These are phyloP conservation scores for Monopterus albus DNA, from an alignment of 2,113 vertebrate species.

Conservation along the genomic window DNA sequence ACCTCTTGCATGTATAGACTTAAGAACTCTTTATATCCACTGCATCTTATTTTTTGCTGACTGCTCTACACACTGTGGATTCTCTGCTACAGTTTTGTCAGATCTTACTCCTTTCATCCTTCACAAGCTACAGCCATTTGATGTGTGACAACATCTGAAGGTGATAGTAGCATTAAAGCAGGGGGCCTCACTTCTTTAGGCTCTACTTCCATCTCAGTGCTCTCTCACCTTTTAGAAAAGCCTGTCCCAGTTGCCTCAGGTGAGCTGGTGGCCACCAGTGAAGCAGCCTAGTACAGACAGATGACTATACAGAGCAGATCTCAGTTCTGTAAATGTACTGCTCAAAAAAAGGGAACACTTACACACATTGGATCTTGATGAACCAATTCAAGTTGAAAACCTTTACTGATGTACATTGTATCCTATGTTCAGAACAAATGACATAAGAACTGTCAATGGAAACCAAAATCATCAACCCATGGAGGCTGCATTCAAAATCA, in stretches of 20 bases:
- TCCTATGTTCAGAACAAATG: too few species aligned
- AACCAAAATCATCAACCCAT: too few species aligned
- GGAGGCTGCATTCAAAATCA: too few species aligned
- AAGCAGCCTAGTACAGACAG: too few species aligned
- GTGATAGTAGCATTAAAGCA: constrained; percentile 30
- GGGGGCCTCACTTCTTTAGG: constrained; percentile 41
- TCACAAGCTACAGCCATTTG: constrained; percentile 24
- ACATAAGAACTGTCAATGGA: too few species aligned
- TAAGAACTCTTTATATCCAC: neutral
- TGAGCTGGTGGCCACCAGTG: constrained; percentile 15
- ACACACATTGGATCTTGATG: too few species aligned
- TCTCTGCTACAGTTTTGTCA: neutral
- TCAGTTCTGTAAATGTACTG: neutral
- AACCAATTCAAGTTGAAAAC: too few species aligned
- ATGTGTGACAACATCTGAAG: constrained; percentile 40
- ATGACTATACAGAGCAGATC: neutral
- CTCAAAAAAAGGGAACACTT: too few species aligned
- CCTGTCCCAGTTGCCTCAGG: constrained; percentile 18
- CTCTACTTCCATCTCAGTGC: constrained; percentile 8
- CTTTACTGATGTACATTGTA: too few species aligned
- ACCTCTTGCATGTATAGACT: neutral
- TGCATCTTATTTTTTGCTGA: neutral
- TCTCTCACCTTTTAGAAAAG: constrained; percentile 27
- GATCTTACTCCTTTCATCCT: constrained; percentile 3
- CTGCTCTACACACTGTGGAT: neutral